phyloP scores from a whole-genome alignment of 2,113 vertebrate genomes.

The Nettapus auritus region DNA sequence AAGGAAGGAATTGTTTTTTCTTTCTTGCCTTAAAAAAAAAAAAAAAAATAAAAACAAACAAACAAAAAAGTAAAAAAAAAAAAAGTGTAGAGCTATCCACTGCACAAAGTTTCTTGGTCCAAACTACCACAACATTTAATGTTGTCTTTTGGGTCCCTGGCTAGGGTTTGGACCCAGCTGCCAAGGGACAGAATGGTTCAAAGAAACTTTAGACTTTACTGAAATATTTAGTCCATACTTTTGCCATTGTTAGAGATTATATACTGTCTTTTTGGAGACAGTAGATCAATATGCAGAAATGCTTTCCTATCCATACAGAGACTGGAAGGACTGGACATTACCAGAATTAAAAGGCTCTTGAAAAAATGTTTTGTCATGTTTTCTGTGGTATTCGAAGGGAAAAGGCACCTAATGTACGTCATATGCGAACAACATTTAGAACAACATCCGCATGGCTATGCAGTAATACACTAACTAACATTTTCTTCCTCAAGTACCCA shows the following conservation, averaged over 20 bases:
- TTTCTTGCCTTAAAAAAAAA: not conserved
- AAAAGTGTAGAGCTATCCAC: not conserved
- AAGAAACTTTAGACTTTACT: not conserved
- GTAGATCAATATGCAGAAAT: not conserved
- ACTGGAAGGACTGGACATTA: not conserved
- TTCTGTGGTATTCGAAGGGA: constrained; percentile 16
- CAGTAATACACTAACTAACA: constrained; percentile 11
- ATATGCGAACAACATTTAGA: not conserved
- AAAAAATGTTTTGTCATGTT: not conserved
- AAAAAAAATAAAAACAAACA: not conserved
- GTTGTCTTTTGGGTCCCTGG: not conserved
- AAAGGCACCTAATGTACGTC: constrained; percentile 2
- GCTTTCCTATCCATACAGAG: not conserved
- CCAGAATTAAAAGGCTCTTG: not conserved
- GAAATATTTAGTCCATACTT: not conserved
- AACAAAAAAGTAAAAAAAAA: not conserved
- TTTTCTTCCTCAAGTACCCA: not conserved
- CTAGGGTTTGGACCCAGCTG: not conserved
- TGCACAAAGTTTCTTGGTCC: not conserved
- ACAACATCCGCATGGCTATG: constrained; percentile 5
- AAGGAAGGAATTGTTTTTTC: not conserved
- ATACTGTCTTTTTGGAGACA: not conserved
- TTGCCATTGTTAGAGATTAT: not conserved
- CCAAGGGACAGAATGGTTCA: not conserved
- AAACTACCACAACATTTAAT: not conserved